Evolutionary conservation across 2,888 invertebrate species (phyloP).

Genomic region (Agrilus cyanescens): DNA sequence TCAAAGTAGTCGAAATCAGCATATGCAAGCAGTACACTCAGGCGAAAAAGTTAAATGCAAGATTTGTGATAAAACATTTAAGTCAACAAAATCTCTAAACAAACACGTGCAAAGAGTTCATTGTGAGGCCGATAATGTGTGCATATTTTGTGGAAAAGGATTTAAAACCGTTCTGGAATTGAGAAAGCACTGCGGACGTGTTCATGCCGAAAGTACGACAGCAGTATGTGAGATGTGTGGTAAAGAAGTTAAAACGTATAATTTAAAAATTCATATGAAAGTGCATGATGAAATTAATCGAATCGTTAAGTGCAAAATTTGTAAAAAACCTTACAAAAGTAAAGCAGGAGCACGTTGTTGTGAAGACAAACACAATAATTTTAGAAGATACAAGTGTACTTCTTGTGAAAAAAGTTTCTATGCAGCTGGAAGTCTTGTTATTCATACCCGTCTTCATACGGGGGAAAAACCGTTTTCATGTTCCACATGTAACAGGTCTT

Average conservation of each 20-base stretch:
- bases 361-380: slow-evolving; percentile 39
- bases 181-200: slow-evolving; percentile 17
- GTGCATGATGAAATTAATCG: background rate
- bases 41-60: background rate
- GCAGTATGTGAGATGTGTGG: slow-evolving; percentile 13
- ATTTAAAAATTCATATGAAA: slow-evolving; percentile 1
- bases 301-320: background rate
- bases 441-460: slow-evolving; percentile 2
- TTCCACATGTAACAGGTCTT: background rate
- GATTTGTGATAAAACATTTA: background rate
- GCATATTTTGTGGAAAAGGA: slow-evolving; percentile 6
- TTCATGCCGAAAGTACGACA: slow-evolving; percentile 3
- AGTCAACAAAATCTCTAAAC: background rate
- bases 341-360: background rate
- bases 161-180: too few species aligned
- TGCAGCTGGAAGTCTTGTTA: background rate
- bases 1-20: background rate
- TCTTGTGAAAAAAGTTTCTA: slow-evolving; percentile 7
- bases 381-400: slow-evolving; percentile 35
- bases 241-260: slow-evolving; percentile 4
- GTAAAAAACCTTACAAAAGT: background rate
- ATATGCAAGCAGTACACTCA: background rate
- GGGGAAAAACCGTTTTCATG: slow-evolving; percentile 5
- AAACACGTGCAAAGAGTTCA: background rate
- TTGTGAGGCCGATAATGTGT: too few species aligned